These are phyloP conservation scores for Coreoperca whiteheadi DNA, from an alignment of 2,113 vertebrate genomes.

Conservation along the genomic window DNA sequence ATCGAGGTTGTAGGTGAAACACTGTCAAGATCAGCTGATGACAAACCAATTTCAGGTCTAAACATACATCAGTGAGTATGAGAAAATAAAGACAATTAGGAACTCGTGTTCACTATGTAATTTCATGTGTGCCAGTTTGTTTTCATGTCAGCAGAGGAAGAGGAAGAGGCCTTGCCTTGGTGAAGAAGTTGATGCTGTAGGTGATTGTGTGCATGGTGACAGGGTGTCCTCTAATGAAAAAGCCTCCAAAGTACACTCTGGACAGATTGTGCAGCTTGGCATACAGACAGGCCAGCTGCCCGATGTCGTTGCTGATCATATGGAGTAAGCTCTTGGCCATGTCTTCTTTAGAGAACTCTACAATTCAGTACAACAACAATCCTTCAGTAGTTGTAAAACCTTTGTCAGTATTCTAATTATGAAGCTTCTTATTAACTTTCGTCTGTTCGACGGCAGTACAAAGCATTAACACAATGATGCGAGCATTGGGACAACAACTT, in stretches of 20 bases:
- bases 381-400: not conserved
- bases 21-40: not conserved
- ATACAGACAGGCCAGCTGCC: slow-evolving; percentile 97
- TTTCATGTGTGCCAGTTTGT: not conserved
- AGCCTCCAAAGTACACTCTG: slow-evolving; percentile 97
- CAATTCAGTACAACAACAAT: not conserved
- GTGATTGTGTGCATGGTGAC: slow-evolving; percentile 99
- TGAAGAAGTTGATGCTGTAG: slow-evolving; percentile 99
- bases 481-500: not conserved
- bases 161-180: slow-evolving; percentile 86
- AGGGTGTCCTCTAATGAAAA: slow-evolving; percentile 97
- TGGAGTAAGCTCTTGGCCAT: slow-evolving; percentile 98
- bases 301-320: slow-evolving; percentile 99
- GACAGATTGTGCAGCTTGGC: slow-evolving; percentile 91
- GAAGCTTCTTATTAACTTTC: not conserved
- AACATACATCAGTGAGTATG: not conserved
- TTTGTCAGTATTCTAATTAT: not conserved
- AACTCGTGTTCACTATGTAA: not conserved
- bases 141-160: not conserved
- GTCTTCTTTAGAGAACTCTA: slow-evolving; percentile 97
- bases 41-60: not conserved
- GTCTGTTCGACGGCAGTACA: not conserved
- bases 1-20: not conserved
- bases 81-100: not conserved
- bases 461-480: not conserved